These are phyloP conservation scores for Numenius arquata DNA, from an alignment of 2,113 vertebrate genomes.

Conservation along the genomic window DNA sequence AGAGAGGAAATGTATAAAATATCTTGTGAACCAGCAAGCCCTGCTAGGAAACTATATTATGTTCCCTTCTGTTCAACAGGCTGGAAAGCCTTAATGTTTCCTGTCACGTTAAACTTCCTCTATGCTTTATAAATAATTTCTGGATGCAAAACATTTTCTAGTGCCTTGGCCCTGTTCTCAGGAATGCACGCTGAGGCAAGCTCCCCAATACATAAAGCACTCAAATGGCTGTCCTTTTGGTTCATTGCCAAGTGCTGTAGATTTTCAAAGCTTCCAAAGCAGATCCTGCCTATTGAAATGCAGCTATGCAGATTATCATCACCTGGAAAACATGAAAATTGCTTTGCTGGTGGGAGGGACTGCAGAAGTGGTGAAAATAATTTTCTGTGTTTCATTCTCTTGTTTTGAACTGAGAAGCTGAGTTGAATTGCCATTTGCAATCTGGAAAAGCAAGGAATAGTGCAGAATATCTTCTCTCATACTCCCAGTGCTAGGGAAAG, in stretches of 20 bases:
- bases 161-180: background rate
- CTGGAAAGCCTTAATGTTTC: conserved; percentile 37
- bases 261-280: background rate
- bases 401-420: background rate
- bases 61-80: background rate
- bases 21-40: background rate
- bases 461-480: background rate
- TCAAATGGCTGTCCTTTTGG: background rate
- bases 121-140: conserved; percentile 43
- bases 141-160: conserved; percentile 29
- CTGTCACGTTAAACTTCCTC: conserved; percentile 36
- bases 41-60: background rate
- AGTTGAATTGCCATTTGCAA: background rate
- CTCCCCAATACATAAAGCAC: background rate
- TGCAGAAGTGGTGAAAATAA: background rate
- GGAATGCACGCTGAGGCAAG: background rate
- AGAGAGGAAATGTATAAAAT: conserved; percentile 19
- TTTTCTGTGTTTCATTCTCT: background rate
- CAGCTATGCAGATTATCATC: background rate
- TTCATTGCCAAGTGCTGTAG: background rate
- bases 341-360: background rate
- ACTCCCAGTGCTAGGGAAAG: background rate
- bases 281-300: background rate
- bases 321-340: background rate
- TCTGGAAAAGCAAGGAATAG: background rate